Evolutionary conservation across 2,797 vertebrate genomes (phyloP), one percentile per base, ranked within the genome.

Genomic region (Peromyscus nudipes): DNA sequence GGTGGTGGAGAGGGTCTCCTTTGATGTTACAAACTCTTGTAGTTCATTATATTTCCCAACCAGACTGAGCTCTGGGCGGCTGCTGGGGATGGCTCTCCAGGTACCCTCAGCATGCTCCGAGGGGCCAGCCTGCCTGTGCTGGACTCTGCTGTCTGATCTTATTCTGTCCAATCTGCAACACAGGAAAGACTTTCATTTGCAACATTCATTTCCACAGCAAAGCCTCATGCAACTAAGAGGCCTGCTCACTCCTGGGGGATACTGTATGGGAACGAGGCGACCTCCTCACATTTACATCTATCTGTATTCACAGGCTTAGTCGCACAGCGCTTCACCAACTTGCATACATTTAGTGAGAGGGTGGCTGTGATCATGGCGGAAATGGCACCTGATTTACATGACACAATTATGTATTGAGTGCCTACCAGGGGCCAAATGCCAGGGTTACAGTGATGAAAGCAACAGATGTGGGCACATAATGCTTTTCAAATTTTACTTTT

Each of bases 401-500:
- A 27, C 31, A 62, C 10, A 60, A 0, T 91, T 92, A 91, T 92
- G 89, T 94, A 95, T 64, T n/a, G 83, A 84, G 80, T 7, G n/a
- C 57, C 62, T 55, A 52, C 90, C 21, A 17, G 13, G 14, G 62
- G 76, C 73, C 81, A 40, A 88, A 49, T 10, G 40, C 57, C 60
- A 46, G 23, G 43, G 62, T 23, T 81, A 4, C 17, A 21, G 6
- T 86, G 85, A 93, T 81, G 46, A 92, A 89, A 76, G 80, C 31
- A 81, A 60, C 55, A 91, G 91, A 86, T 40, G 9, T 67, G 71
- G 21, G 91, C 82, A 91, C 79, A 55, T 64, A 67, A 57, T 37
- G 64, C 57, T 95, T 94, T 86, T 27, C 80, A 80, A 90, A 94
- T 92, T 89, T 96, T 62, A 81, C 76, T 71, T 84, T 96, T 21